These are phyloP conservation scores for Elgonia sp. DNA, from an alignment of 2,888 invertebrate genomes.

Conservation along the genomic window DNA sequence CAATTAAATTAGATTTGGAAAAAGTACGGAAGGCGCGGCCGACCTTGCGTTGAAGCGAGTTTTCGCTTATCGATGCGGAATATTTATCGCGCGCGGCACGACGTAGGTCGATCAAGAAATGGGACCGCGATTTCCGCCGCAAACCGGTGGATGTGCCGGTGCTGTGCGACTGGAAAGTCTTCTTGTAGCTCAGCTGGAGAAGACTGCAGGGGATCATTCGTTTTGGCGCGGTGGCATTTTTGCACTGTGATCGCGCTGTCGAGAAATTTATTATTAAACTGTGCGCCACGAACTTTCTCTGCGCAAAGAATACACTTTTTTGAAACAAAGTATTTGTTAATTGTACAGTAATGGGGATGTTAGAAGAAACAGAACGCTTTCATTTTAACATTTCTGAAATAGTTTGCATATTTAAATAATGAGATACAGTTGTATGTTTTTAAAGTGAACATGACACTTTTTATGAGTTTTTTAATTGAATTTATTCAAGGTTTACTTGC, in stretches of 20 bases:
- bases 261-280: conserved; percentile 67
- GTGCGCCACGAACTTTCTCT: conserved; percentile 56
- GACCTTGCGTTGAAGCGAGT: conserved; percentile 68
- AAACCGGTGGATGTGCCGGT: conserved; percentile 48
- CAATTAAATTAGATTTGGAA: conserved; percentile 13
- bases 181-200: conserved; percentile 55
- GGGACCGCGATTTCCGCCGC: conserved; percentile 73
- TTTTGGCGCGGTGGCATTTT: conserved; percentile 60
- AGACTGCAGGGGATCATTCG: conserved; percentile 46
- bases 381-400: conserved; percentile 27
- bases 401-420: neutral
- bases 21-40: conserved; percentile 51
- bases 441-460: no score
- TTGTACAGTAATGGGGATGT: conserved; percentile 12
- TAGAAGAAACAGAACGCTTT: conserved; percentile 44
- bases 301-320: conserved; percentile 52
- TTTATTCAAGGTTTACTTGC: no score
- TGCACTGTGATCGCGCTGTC: conserved; percentile 31
- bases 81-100: conserved; percentile 63
- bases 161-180: conserved; percentile 66
- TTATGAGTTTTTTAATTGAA: no score
- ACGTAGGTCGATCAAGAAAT: conserved; percentile 72
- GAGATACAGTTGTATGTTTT: no score
- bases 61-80: conserved; percentile 68
- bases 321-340: conserved; percentile 47